Evolutionary conservation across 1,140 invertebrate species (phyloP).

Genomic region (Danaus melanippus): DNA sequence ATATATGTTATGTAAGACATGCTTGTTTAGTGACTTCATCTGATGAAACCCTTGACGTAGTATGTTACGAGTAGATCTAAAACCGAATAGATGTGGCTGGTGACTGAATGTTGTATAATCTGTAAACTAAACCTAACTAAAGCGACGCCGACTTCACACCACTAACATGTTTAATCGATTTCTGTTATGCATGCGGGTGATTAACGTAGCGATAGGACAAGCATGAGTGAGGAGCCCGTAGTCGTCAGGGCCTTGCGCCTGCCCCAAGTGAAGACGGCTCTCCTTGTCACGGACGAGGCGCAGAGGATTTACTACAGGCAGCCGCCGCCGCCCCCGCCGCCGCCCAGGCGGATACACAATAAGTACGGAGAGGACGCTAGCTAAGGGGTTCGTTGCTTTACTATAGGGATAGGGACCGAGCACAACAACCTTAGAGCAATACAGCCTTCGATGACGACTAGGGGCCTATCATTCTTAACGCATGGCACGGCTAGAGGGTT

Average conservation of each 20-base stretch:
- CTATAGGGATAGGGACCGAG: conserved; percentile 20
- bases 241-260: conserved; percentile 44
- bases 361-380: conserved; percentile 45
- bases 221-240: conserved; percentile 43
- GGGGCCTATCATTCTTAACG: conserved; percentile 19
- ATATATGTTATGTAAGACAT: too few species aligned
- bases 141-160: not conserved
- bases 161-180: conserved; percentile 26
- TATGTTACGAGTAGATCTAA: too few species aligned
- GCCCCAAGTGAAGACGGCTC: conserved; percentile 44
- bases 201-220: conserved; percentile 35
- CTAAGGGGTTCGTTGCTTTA: conserved; percentile 36
- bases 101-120: too few species aligned
- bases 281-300: conserved; percentile 27
- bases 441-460: conserved; percentile 18
- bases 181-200: conserved; percentile 45
- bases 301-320: conserved; percentile 33
- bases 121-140: too few species aligned
- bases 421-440: not conserved
- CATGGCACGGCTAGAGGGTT: conserved; percentile 38
- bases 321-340: conserved; percentile 42
- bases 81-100: too few species aligned
- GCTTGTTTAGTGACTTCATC: too few species aligned
- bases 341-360: conserved; percentile 43
- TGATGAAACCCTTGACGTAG: too few species aligned